phyloP scores from a whole-genome alignment of 2,888 invertebrate species.

The Lithophane socia region DNA sequence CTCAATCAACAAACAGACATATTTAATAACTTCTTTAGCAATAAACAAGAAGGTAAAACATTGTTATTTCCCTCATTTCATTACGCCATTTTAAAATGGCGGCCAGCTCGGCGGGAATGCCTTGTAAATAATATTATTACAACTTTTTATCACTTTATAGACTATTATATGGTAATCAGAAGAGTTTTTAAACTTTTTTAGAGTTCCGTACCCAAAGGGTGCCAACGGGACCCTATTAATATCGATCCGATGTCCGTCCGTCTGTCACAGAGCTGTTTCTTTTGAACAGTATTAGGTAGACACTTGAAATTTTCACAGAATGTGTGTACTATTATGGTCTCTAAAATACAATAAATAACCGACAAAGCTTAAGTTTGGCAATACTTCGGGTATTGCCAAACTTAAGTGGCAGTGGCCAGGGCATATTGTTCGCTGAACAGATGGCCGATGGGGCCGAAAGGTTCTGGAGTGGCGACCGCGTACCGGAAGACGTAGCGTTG shows the following conservation, averaged over 20 bases:
- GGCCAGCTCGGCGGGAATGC: conserved; percentile 33
- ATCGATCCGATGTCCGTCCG: neutral
- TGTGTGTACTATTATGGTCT: too few relatives aligned
- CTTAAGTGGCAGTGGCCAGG: too few relatives aligned
- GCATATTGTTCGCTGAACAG: too few relatives aligned
- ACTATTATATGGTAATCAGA: conserved; percentile 59
- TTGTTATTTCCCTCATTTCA: conserved; percentile 51
- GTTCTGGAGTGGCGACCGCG: too few relatives aligned
- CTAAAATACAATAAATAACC: too few relatives aligned
- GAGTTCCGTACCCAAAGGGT: neutral
- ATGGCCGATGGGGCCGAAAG: too few relatives aligned
- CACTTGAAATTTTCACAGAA: neutral
- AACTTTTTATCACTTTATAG: conserved; percentile 59
- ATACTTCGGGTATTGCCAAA: too few relatives aligned
- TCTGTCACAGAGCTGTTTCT: neutral
- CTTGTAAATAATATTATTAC: conserved; percentile 60
- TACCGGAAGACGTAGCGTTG: too few relatives aligned
- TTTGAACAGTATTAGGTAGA: neutral
- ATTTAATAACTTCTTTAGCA: neutral
- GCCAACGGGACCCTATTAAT: neutral
- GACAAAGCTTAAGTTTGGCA: too few relatives aligned
- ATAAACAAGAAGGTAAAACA: conserved; percentile 31
- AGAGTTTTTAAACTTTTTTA: conserved; percentile 31
- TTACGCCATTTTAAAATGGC: conserved; percentile 62
- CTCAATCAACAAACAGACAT: conserved; percentile 16